phyloP scores from a whole-genome alignment of 2,888 invertebrate genomes.

The Globia sparganii region DNA sequence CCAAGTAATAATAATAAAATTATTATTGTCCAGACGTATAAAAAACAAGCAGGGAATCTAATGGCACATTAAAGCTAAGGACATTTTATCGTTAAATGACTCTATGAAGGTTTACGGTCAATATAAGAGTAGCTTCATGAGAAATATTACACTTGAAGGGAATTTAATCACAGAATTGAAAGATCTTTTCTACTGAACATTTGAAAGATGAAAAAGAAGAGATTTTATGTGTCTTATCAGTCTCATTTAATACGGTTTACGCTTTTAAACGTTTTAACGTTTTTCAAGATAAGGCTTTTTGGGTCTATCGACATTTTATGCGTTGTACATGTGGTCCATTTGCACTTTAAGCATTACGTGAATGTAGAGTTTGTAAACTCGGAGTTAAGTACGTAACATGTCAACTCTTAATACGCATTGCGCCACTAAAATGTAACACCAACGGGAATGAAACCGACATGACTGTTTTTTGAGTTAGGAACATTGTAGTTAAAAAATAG shows the following conservation, averaged over 20 bases:
- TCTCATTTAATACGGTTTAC: constrained; percentile 30
- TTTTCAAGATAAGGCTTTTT: constrained; percentile 23
- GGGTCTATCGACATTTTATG: background rate
- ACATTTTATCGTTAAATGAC: constrained; percentile 78
- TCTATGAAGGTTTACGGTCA: constrained; percentile 77
- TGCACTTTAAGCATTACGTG: background rate
- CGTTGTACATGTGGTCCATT: background rate
- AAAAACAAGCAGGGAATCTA: constrained; percentile 76
- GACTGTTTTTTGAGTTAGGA: background rate
- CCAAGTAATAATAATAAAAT: constrained; percentile 80
- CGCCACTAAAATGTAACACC: background rate
- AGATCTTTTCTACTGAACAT: constrained; percentile 26
- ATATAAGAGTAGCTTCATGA: constrained; percentile 65
- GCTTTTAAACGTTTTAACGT: constrained; percentile 7
- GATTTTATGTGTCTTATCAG: constrained; percentile 41
- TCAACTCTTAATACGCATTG: background rate
- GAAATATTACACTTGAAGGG: constrained; percentile 58
- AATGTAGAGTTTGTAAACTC: background rate
- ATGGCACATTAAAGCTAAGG: constrained; percentile 84
- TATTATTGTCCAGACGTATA: constrained; percentile 75
- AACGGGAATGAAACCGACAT: too few species aligned
- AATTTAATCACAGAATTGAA: constrained; percentile 57
- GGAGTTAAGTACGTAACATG: background rate
- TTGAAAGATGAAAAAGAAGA: constrained; percentile 8
- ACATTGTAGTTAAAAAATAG: too few species aligned